phyloP scores from a whole-genome alignment of 2,888 invertebrate species.

The Lagria hirta region DNA sequence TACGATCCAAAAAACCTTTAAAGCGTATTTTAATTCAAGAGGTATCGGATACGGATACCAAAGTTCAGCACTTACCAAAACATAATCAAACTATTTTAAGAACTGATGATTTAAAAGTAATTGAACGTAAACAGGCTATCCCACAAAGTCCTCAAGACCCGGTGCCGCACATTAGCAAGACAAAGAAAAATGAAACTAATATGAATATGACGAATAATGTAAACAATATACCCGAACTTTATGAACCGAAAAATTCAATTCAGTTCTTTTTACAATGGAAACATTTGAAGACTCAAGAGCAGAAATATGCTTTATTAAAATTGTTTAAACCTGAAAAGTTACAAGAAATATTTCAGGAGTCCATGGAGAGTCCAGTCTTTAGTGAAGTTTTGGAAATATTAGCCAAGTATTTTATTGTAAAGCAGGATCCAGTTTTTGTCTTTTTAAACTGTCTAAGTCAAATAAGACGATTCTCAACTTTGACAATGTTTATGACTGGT shows the following conservation, averaged over 20 bases:
- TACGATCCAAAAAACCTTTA: slow-evolving; percentile 65
- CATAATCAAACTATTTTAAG: slow-evolving; percentile 28
- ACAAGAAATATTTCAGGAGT: slow-evolving; percentile 66
- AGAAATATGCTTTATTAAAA: slow-evolving; percentile 63
- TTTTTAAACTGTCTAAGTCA: slow-evolving; percentile 59
- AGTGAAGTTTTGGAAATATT: slow-evolving; percentile 61
- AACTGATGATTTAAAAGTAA: slow-evolving; percentile 39
- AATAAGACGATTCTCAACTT: slow-evolving; percentile 66
- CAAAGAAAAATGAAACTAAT: slow-evolving; percentile 9
- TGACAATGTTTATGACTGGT: slow-evolving; percentile 64
- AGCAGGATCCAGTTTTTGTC: slow-evolving; percentile 52
- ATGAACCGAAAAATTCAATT: slow-evolving; percentile 63
- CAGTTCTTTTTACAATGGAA: slow-evolving; percentile 69
- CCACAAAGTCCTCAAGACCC: not conserved
- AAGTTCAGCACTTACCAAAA: slow-evolving; percentile 18
- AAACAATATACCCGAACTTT: slow-evolving; percentile 42
- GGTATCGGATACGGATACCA: slow-evolving; percentile 21
- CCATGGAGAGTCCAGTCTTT: slow-evolving; percentile 65
- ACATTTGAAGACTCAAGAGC: slow-evolving; percentile 55
- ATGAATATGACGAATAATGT: slow-evolving; percentile 15
- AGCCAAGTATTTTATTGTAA: slow-evolving; percentile 54
- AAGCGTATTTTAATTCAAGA: slow-evolving; percentile 54
- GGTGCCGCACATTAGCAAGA: slow-evolving; percentile 10
- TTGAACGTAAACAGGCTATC: slow-evolving; percentile 36
- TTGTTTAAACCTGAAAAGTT: slow-evolving; percentile 60